Evolutionary conservation across 2,888 invertebrate species (phyloP).

Genomic region (Cheilosia variabilis): DNA sequence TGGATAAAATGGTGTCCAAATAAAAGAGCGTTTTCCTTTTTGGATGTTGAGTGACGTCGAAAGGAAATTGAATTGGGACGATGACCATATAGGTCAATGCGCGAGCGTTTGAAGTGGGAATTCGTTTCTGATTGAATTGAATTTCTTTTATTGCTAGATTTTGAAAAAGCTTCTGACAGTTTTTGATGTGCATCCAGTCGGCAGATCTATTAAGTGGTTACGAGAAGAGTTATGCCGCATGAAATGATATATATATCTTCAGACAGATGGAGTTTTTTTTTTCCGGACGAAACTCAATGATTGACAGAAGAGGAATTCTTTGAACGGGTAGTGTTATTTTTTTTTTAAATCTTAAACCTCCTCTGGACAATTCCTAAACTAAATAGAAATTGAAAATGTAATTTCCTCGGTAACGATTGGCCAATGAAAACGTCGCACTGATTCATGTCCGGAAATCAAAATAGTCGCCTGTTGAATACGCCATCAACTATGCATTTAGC

Average conservation of each 20-base stretch:
- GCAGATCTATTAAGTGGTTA: constrained; percentile 10
- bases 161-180: constrained; percentile 1
- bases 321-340: too few species aligned
- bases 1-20: constrained; percentile 40
- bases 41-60: constrained; percentile 33
- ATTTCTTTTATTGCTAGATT: neutral
- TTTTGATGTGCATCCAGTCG: constrained; percentile 35
- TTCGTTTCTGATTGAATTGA: constrained; percentile 9
- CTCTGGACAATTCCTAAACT: too few species aligned
- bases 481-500: too few species aligned
- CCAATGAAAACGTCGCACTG: too few species aligned
- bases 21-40: constrained; percentile 5
- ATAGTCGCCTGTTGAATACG: too few species aligned
- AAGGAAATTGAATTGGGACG: constrained; percentile 53
- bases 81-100: constrained; percentile 50
- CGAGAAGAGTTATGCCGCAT: neutral
- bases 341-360: too few species aligned
- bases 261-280: neutral
- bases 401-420: too few species aligned
- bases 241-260: neutral
- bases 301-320: too few species aligned
- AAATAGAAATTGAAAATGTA: too few species aligned
- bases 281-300: neutral
- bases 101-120: constrained; percentile 26
- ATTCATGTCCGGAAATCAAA: too few species aligned